These are phyloP conservation scores for Cairina moschata DNA, from an alignment of 2,113 vertebrate species.

Conservation along the genomic window DNA sequence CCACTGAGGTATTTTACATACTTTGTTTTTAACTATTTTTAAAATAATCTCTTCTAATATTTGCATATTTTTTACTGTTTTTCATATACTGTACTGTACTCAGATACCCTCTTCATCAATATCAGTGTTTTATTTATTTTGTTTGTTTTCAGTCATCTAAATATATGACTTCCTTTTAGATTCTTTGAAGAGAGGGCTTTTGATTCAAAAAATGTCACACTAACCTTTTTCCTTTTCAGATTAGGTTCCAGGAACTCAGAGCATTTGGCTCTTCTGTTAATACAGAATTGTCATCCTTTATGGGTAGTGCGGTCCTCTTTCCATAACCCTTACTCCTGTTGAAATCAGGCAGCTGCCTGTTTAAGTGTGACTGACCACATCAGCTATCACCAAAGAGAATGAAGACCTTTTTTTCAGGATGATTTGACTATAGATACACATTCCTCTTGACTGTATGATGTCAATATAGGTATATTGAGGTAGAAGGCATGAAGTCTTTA, in stretches of 20 bases:
- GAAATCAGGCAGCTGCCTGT: not conserved
- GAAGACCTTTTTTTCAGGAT: not conserved
- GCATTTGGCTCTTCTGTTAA: not conserved
- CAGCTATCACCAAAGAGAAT: not conserved
- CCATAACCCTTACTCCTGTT: not conserved
- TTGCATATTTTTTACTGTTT: not conserved
- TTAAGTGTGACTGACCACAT: not conserved
- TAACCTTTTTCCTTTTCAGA: not conserved
- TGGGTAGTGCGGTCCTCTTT: not conserved
- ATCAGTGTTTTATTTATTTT: not conserved
- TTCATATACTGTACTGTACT: not conserved
- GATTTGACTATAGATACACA: not conserved
- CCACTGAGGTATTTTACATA: not conserved
- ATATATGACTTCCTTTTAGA: not conserved
- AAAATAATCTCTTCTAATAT: not conserved
- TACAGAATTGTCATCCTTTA: not conserved
- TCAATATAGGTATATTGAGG: too few species aligned
- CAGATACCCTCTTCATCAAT: not conserved
- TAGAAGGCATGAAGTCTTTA: not conserved
- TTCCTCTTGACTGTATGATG: not conserved
- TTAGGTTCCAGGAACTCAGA: not conserved
- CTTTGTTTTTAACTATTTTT: not conserved
- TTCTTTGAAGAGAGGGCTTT: not conserved
- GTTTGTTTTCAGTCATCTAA: not conserved
- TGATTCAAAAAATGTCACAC: fast-evolving